phyloP scores from a whole-genome alignment of 2,113 vertebrate genomes.

The Poeciliopsis retropinna region DNA sequence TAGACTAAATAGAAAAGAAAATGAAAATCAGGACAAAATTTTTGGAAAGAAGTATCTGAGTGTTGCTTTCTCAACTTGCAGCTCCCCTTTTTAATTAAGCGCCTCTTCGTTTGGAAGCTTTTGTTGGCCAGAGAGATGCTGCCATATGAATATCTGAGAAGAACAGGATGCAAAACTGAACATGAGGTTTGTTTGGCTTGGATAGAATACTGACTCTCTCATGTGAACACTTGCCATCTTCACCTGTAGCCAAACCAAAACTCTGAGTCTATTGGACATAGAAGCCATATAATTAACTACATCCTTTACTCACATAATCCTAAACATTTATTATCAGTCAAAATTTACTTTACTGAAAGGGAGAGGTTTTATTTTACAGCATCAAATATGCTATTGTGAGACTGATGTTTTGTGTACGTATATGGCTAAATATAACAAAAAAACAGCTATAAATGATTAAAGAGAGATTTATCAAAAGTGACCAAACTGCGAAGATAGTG shows the following conservation, averaged over 20 bases:
- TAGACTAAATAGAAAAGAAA: conserved; percentile 4
- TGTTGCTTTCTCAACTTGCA: conserved; percentile 23
- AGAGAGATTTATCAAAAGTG: neutral
- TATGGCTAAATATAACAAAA: neutral
- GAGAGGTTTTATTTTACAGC: neutral
- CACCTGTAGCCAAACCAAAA: conserved; percentile 53
- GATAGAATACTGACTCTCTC: conserved; percentile 46
- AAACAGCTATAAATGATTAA: neutral
- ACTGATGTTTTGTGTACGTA: neutral
- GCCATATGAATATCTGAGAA: conserved; percentile 55
- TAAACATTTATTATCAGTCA: neutral
- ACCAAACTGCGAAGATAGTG: neutral
- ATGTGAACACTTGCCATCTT: conserved; percentile 61
- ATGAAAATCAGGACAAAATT: conserved; percentile 6
- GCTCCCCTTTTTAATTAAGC: conserved; percentile 58
- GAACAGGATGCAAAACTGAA: conserved; percentile 45
- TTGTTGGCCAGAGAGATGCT: conserved; percentile 59
- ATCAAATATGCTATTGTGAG: neutral
- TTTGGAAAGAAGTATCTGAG: conserved; percentile 13
- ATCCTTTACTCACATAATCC: neutral
- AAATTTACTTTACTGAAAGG: neutral
- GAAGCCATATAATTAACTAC: neutral
- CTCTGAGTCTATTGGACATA: conserved; percentile 24
- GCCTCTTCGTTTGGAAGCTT: conserved; percentile 58
- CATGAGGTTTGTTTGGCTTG: conserved; percentile 72